Evolutionary conservation across 2,113 vertebrate genomes (phyloP).

Genomic region (Numida meleagris): DNA sequence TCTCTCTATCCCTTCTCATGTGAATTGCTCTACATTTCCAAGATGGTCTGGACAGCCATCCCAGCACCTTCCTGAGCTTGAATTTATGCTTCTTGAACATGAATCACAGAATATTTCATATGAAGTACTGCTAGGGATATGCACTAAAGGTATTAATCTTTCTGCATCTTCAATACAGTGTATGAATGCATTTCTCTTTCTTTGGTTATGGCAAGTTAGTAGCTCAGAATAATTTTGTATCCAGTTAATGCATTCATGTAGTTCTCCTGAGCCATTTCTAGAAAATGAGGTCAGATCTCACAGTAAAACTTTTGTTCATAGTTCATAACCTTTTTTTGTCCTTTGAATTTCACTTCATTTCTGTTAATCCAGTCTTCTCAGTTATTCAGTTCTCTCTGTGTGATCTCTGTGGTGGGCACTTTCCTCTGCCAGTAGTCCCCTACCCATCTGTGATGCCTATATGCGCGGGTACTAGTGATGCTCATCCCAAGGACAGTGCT

Average conservation of each 20-base stretch:
- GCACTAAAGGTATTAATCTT: not conserved
- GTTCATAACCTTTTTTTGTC: not conserved
- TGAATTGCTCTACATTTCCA: not conserved
- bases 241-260: not conserved
- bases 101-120: not conserved
- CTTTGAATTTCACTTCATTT: not conserved
- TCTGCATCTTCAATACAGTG: not conserved
- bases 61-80: not conserved
- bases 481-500: not conserved
- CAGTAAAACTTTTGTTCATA: not conserved
- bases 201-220: not conserved
- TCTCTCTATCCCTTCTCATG: not conserved
- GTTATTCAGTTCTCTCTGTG: not conserved
- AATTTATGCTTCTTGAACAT: not conserved
- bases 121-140: not conserved
- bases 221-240: not conserved
- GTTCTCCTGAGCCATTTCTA: not conserved
- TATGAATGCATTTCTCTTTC: not conserved
- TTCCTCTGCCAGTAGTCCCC: not conserved
- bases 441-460: not conserved
- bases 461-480: not conserved
- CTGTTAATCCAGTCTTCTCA: not conserved
- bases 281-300: not conserved
- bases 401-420: fast-evolving
- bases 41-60: not conserved